These are phyloP conservation scores for Bergia sp. DNA, from an alignment of 92 coral and sea anemone genomes.

Conservation along the genomic window DNA sequence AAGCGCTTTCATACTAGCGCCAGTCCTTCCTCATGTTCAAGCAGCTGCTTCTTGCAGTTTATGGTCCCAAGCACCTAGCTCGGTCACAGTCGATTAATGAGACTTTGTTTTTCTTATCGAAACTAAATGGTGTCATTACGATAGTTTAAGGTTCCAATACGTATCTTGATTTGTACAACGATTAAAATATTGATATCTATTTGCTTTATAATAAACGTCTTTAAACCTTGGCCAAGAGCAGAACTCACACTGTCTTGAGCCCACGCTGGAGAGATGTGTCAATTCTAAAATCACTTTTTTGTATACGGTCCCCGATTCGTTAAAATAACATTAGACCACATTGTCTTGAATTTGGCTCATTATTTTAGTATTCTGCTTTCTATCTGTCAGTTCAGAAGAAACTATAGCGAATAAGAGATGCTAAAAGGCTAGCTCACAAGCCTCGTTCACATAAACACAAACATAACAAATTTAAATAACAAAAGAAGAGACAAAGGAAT, in stretches of 20 bases:
- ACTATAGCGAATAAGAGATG: no score
- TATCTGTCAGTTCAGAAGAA: background rate
- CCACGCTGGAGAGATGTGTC: background rate
- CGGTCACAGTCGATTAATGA: background rate
- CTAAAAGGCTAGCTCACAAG: no score
- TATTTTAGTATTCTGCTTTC: no score
- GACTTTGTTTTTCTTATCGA: background rate
- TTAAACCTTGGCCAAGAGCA: background rate
- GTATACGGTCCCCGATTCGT: background rate
- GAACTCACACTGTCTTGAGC: background rate
- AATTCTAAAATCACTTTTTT: background rate
- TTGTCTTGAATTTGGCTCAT: background rate
- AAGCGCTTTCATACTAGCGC: no score
- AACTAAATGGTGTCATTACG: background rate
- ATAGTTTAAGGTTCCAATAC: background rate
- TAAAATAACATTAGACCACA: background rate
- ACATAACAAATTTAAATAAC: no score
- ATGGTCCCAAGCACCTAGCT: background rate
- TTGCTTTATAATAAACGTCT: background rate
- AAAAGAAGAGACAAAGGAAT: no score
- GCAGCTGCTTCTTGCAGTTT: background rate
- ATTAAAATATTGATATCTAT: constrained; percentile 12
- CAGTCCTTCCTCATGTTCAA: no score
- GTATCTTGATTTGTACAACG: constrained; percentile 17
- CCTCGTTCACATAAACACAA: no score